Conservation (phyloP, 2,797 vertebrate species). For the Spinus pinus region DNA sequence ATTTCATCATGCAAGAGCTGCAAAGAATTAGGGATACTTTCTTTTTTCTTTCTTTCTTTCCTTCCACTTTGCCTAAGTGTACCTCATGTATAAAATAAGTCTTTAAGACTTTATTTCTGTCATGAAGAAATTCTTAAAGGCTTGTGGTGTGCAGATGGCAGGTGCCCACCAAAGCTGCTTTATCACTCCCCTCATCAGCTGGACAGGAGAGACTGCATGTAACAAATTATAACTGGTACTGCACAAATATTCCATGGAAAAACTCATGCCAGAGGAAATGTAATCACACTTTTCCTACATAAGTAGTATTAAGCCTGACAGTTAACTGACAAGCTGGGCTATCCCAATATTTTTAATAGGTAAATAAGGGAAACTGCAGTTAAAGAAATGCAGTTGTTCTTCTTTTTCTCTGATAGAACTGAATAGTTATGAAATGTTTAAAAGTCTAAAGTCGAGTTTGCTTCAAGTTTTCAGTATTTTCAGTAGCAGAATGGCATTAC, state of each 20-base stretch:
- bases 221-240: neutral
- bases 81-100: neutral
- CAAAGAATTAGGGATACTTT: neutral
- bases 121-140: neutral
- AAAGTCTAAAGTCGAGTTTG: neutral
- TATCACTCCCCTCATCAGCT: neutral
- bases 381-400: neutral
- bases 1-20: neutral
- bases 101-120: neutral
- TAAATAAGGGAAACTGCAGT: neutral
- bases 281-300: neutral
- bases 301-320: neutral
- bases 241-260: neutral
- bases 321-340: neutral
- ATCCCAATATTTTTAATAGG: neutral
- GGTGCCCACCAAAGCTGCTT: fast-evolving
- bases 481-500: neutral
- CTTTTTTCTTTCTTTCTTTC: neutral
- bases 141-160: neutral
- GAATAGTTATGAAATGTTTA: neutral
- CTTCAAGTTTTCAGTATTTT: neutral
- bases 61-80: neutral
- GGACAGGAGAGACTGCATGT: neutral
- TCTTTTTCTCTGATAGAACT: neutral
- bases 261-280: neutral